Percentiles rank a stretch among this genome's conserved stretches.
These are phyloP conservation scores for Diorhabda sublineata DNA, from an alignment of 1,140 invertebrate genomes.

Conservation along the genomic window DNA sequence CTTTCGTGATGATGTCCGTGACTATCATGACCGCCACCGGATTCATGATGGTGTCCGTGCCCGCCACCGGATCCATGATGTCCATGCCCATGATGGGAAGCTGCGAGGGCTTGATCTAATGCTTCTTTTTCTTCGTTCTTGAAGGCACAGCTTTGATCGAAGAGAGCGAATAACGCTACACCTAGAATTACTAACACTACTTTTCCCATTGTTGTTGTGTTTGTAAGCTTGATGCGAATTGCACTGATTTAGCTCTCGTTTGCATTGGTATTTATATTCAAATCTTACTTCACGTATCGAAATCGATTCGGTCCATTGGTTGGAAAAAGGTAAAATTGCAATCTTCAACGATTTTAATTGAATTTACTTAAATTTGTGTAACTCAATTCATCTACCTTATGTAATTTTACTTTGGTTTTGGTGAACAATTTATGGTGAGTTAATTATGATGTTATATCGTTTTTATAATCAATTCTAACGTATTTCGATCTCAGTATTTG, in stretches of 20 bases:
- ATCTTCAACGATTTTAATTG: slow-evolving; percentile 18
- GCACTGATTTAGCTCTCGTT: slow-evolving; percentile 27
- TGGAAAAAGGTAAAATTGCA: slow-evolving; percentile 23
- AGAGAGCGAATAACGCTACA: slow-evolving; percentile 15
- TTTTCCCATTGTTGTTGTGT: slow-evolving; percentile 30
- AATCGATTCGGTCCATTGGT: slow-evolving; percentile 20
- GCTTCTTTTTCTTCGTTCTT: slow-evolving; percentile 42
- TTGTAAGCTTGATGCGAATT: slow-evolving; percentile 14
- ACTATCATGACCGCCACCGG: slow-evolving; percentile 61
- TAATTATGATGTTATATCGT: too few relatives aligned
- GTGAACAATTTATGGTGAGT: background rate
- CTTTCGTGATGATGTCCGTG: slow-evolving; percentile 59
- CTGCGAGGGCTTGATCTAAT: slow-evolving; percentile 49
- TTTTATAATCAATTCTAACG: too few relatives aligned
- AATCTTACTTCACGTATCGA: slow-evolving; percentile 31
- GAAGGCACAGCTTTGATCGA: background rate
- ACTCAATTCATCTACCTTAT: slow-evolving; percentile 16
- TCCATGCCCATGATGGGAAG: slow-evolving; percentile 48
- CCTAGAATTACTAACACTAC: slow-evolving; percentile 34
- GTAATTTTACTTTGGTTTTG: slow-evolving; percentile 10
- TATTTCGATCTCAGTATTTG: too few relatives aligned
- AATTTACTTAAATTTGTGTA: slow-evolving; percentile 23
- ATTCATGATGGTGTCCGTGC: slow-evolving; percentile 50
- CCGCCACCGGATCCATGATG: too few relatives aligned
- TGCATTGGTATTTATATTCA: slow-evolving; percentile 36